Evolutionary conservation across 2,888 invertebrate species (phyloP).

Genomic region (Rhyacophila evoluta): DNA sequence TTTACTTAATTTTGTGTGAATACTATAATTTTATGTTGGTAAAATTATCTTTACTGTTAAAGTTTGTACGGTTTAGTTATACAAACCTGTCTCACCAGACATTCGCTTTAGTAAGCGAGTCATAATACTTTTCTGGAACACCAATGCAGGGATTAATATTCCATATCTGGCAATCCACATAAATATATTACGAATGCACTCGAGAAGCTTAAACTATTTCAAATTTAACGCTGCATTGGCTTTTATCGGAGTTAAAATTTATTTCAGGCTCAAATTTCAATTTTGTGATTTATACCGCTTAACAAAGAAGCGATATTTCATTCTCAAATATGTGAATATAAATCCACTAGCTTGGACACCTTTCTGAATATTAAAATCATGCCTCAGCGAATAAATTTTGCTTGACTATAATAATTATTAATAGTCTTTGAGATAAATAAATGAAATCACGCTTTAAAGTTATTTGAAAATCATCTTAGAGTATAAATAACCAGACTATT

Average conservation of each 20-base stretch:
- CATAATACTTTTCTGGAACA: slow-evolving; percentile 12
- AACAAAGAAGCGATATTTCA: slow-evolving; percentile 22
- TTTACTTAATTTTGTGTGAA: too few species aligned
- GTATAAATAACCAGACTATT: too few species aligned
- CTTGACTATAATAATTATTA: background rate
- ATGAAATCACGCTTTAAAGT: too few species aligned
- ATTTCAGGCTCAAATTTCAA: slow-evolving; percentile 28
- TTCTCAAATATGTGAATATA: slow-evolving; percentile 15
- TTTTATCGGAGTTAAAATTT: slow-evolving; percentile 29
- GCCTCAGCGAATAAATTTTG: background rate
- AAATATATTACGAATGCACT: slow-evolving; percentile 34
- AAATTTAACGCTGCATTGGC: slow-evolving; percentile 33
- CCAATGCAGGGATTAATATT: slow-evolving; percentile 35
- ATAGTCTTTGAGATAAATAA: too few species aligned
- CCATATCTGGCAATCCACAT: slow-evolving; percentile 30
- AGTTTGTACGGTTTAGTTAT: background rate
- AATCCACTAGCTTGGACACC: background rate
- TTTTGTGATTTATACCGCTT: slow-evolving; percentile 23
- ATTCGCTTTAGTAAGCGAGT: slow-evolving; percentile 17
- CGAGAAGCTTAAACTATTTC: slow-evolving; percentile 32
- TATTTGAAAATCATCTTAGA: too few species aligned
- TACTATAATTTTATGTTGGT: too few species aligned
- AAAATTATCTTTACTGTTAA: background rate
- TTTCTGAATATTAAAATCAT: background rate
- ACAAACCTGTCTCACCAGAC: background rate